Evolutionary conservation across 2,113 vertebrate genomes (phyloP).

Genomic region (Nanorana parkeri): DNA sequence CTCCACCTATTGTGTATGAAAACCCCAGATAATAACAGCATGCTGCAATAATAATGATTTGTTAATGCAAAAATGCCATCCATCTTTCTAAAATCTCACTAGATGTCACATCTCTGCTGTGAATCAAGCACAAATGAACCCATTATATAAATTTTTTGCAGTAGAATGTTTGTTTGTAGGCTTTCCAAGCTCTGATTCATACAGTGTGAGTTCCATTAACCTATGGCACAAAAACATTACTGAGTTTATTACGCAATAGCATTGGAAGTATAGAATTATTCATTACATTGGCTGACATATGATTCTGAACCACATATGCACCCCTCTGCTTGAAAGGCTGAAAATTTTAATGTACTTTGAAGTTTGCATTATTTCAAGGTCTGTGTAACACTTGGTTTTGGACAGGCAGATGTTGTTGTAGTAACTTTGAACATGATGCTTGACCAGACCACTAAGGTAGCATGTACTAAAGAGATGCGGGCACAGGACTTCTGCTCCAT

Average conservation of each 20-base stretch:
- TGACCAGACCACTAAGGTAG: no score
- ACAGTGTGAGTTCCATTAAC: constrained; percentile 30
- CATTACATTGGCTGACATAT: not conserved
- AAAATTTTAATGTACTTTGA: no score
- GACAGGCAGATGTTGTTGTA: no score
- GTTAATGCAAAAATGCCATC: constrained; percentile 1
- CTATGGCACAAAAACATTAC: constrained; percentile 29
- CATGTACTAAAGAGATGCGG: no score
- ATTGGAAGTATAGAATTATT: not conserved
- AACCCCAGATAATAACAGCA: constrained; percentile 16
- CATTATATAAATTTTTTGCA: constrained; percentile 44
- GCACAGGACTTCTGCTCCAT: no score
- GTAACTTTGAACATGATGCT: no score
- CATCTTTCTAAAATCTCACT: constrained; percentile 60
- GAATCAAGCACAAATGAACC: constrained; percentile 56
- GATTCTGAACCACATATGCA: not conserved
- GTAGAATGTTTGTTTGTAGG: constrained; percentile 11
- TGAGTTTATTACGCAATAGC: constrained; percentile 15
- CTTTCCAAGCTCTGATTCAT: constrained; percentile 23
- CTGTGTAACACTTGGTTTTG: no score
- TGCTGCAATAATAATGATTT: constrained; percentile 39
- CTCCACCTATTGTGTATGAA: constrained; percentile 25
- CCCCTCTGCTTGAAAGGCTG: no score
- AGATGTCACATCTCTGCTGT: constrained; percentile 70
- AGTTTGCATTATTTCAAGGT: no score